Base-by-base conservation (phyloP, 2,888 invertebrate genomes). In the Monochamus alternatus region DNA sequence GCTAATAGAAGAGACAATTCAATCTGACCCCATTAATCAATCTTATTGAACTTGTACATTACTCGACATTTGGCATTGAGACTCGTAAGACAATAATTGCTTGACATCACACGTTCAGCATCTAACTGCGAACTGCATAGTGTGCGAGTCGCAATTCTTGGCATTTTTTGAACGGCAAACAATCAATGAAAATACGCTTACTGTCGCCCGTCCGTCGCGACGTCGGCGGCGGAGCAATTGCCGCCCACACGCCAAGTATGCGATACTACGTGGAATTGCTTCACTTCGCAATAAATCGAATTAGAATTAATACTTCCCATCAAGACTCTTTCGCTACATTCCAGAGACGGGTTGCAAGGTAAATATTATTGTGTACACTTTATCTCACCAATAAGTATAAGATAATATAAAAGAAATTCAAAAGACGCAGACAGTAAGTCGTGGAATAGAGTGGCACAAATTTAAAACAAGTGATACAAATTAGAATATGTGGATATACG, bases 161-260 rank as follows among this genome's bases (percentile, higher is more conserved):
- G n/a, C 60, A 31, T 38, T 14, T 43, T 1, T 43, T 7, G 38
- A 8, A 8, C n/a, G n/a, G 4, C 12, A 38, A 30, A 38, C 38
- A 63, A 63, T 63, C 32, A 63, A 62, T 32, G 32, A 38, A 63
- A 63, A 63, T 43, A 63, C 43, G n/a, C n/a, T 62, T 43, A 38
- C 43, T n/a, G 43, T 43, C 22, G 62, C 43, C 43, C n/a, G 38
- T 14, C 62, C 14, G 43, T 38, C 43, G 62, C 62, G 43, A 63
- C n/a, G 14, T 43, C 62, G 38, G 7, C 38, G 38, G 4, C 38
- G 5, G 5, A 12, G 47, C 47, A 62, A 12, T 62, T 62, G 7
- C 9, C 60, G 32, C 12, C 9, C 9, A 38, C 38, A 7, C 38
- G 7, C 47, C 3, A 12, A 7, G 47, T 9, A 47, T 9, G 4